Conservation (phyloP, 1,140 invertebrate genomes). For the Sarcophaga peregrina region DNA sequence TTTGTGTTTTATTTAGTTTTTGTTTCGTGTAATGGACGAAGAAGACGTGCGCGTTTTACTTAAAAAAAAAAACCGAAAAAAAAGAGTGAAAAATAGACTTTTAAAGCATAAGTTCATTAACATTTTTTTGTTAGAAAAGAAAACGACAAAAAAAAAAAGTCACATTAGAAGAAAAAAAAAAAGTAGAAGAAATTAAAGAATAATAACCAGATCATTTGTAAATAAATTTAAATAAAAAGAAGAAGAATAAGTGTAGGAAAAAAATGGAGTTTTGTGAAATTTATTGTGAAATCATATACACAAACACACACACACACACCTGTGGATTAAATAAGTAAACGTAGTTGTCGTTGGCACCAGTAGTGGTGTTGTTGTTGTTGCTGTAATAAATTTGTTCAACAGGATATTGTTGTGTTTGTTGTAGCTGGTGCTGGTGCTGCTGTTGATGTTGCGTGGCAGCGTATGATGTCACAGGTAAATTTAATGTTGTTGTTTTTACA, state of each 20-base stretch:
- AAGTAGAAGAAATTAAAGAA: slow-evolving; percentile 51
- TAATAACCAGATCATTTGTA: no score
- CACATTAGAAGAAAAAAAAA: slow-evolving; percentile 50
- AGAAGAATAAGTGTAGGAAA: slow-evolving; percentile 52
- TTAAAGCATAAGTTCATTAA: slow-evolving; percentile 44
- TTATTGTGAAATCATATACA: no score
- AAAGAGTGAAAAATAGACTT: background rate
- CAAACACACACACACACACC: slow-evolving; percentile 37
- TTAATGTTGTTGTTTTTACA: slow-evolving; percentile 38
- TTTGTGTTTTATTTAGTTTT: background rate
- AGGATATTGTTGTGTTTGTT: slow-evolving; percentile 53
- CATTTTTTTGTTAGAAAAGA: slow-evolving; percentile 57
- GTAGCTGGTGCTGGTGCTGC: slow-evolving; percentile 44
- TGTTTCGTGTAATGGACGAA: background rate
- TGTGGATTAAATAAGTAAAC: slow-evolving; percentile 46
- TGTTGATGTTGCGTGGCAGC: slow-evolving; percentile 34
- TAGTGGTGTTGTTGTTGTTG: slow-evolving; percentile 45
- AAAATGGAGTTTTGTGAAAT: no score
- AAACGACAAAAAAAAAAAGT: slow-evolving; percentile 56
- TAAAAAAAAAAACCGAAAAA: background rate
- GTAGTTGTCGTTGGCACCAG: slow-evolving; percentile 46
- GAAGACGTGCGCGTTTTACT: background rate
- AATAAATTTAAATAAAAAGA: slow-evolving; percentile 47
- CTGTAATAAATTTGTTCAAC: slow-evolving; percentile 49
- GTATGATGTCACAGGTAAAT: slow-evolving; percentile 41